A percentile compares a stretch with the other conserved stretches of the same genome.
Conservation (phyloP, 2,113 vertebrate genomes). For the Malurus elegans region DNA sequence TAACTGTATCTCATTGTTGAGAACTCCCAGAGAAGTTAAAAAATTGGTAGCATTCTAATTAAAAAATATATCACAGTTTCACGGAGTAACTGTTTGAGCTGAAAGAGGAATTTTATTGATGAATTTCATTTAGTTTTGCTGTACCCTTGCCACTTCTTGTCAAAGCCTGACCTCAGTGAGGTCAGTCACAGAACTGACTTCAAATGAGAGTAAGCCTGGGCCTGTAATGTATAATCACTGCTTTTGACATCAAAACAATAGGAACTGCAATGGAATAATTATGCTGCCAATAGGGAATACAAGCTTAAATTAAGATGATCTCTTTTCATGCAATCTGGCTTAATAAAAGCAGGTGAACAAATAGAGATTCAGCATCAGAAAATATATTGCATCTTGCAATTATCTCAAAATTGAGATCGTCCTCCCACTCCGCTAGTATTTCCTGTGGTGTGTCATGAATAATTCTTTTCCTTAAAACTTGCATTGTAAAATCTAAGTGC, state of each 20-base stretch:
- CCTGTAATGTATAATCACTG: neutral
- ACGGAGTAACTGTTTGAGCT: neutral
- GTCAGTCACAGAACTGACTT: neutral
- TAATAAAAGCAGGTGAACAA: neutral
- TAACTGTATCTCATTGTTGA: neutral
- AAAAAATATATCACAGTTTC: neutral
- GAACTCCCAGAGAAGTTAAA: neutral
- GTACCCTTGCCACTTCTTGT: neutral
- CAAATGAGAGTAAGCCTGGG: neutral
- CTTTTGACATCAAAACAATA: conserved; percentile 20
- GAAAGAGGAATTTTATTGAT: neutral
- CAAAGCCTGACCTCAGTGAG: neutral
- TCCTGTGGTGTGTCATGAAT: neutral
- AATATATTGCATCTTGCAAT: neutral
- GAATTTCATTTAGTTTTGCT: neutral
- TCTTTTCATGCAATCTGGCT: neutral
- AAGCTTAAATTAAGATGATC: neutral
- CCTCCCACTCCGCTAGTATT: neutral
- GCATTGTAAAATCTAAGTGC: neutral
- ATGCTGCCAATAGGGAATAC: neutral
- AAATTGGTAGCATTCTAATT: conserved; percentile 8
- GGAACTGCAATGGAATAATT: conserved; percentile 3
- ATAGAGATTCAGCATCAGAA: neutral
- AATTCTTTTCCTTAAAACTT: neutral
- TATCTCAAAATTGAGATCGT: neutral